Evolutionary conservation across 2,113 vertebrate genomes (phyloP).

Genomic region (Chitala chitala): DNA sequence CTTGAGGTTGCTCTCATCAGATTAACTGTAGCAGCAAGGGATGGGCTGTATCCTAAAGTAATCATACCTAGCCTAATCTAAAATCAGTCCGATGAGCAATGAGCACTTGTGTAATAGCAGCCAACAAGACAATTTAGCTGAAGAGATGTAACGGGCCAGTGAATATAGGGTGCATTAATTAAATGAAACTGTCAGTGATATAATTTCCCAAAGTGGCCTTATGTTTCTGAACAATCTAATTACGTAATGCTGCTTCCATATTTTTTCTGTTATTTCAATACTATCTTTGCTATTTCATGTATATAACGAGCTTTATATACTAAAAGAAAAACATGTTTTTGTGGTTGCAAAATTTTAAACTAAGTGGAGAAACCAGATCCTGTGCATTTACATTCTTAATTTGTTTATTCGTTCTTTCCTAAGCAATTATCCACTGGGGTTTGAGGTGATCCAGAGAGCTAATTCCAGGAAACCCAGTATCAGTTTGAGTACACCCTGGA

Average conservation of each 20-base stretch:
- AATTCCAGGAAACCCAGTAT: no score
- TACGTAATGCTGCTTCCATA: background rate
- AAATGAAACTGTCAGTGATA: conserved; percentile 21
- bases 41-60: background rate
- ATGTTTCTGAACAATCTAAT: background rate
- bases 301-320: no score
- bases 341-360: no score
- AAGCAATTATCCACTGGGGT: no score
- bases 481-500: no score
- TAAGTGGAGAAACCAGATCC: no score
- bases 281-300: no score
- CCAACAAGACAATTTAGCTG: conserved; percentile 26
- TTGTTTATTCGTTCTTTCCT: no score
- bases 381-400: no score
- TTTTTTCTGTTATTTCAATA: no score
- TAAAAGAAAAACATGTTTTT: no score
- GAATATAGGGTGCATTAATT: conserved; percentile 17
- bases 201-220: conserved; percentile 4
- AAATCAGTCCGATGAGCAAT: conserved; percentile 12
- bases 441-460: no score
- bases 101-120: conserved; percentile 10
- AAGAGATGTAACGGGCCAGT: conserved; percentile 5
- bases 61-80: background rate
- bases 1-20: background rate
- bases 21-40: background rate